These are phyloP conservation scores for Chloroceryle aenea DNA, from an alignment of 2,113 vertebrate genomes.

Conservation along the genomic window DNA sequence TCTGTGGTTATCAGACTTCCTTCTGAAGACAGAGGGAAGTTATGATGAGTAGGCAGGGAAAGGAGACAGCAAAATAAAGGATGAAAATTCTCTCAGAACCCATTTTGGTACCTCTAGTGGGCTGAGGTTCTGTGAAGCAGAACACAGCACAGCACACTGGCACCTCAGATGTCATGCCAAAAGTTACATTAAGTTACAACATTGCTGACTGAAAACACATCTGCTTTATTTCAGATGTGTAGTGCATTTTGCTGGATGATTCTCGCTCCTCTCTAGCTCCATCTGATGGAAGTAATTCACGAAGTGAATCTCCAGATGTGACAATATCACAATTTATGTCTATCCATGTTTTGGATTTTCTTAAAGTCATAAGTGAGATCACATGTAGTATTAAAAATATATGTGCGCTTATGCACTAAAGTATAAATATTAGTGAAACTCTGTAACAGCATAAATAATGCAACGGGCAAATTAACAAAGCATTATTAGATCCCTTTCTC, in stretches of 20 bases:
- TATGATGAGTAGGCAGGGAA: background rate
- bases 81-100: background rate
- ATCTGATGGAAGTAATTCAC: background rate
- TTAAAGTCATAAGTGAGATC: background rate
- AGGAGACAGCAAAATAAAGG: background rate
- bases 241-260: background rate
- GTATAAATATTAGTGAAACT: slow-evolving; percentile 27
- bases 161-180: slow-evolving; percentile 38
- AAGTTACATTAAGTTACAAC: slow-evolving; percentile 17
- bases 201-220: background rate
- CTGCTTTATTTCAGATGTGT: slow-evolving; percentile 34
- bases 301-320: background rate
- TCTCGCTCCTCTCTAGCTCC: slow-evolving; percentile 18
- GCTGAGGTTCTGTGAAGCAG: background rate
- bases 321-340: background rate
- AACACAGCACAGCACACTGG: background rate
- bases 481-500: slow-evolving; percentile 6
- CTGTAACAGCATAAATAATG: slow-evolving; percentile 33
- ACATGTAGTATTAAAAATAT: slow-evolving; percentile 30
- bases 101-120: background rate
- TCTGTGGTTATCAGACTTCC: background rate
- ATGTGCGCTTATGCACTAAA: background rate
- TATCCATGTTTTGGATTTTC: background rate
- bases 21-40: background rate
- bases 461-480: slow-evolving; percentile 32